A percentile compares a stretch with the other conserved stretches of the same genome.
phyloP scores from a whole-genome alignment of 2,113 vertebrate genomes.

The Rhombomys opimus region DNA sequence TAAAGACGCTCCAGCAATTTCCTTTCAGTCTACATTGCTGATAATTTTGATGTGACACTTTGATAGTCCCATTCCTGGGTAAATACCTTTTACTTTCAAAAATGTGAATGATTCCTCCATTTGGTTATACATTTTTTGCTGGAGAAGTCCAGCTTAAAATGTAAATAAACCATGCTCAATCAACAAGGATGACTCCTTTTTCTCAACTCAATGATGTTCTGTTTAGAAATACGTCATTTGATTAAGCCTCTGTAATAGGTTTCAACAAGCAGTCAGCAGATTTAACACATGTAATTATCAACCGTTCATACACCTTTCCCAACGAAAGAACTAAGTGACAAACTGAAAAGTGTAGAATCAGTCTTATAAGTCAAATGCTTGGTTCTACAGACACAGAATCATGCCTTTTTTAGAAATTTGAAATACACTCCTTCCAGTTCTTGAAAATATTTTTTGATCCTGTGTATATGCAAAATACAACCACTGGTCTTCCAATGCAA shows the following conservation, averaged over 20 bases:
- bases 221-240: slow-evolving; percentile 67
- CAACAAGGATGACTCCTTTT: background rate
- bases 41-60: slow-evolving; percentile 44
- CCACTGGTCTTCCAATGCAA: background rate
- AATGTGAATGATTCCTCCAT: background rate
- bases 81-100: slow-evolving; percentile 42
- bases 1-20: slow-evolving; percentile 63
- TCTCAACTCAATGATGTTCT: background rate
- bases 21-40: slow-evolving; percentile 56
- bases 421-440: background rate
- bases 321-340: background rate
- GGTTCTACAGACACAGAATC: background rate
- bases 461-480: background rate
- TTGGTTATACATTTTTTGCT: background rate
- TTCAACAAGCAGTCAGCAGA: slow-evolving; percentile 54
- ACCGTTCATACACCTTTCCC: background rate
- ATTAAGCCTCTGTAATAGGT: slow-evolving; percentile 29
- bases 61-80: slow-evolving; percentile 42
- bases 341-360: slow-evolving; percentile 32
- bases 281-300: slow-evolving; percentile 3
- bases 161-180: slow-evolving; percentile 19
- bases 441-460: slow-evolving; percentile 51
- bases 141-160: background rate
- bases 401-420: slow-evolving; percentile 20
- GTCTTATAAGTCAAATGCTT: slow-evolving; percentile 10